A percentile compares a stretch with the other conserved stretches of the same genome.
Conservation (phyloP, 1,140 invertebrate species). For the Atopsyche davidsoni region DNA sequence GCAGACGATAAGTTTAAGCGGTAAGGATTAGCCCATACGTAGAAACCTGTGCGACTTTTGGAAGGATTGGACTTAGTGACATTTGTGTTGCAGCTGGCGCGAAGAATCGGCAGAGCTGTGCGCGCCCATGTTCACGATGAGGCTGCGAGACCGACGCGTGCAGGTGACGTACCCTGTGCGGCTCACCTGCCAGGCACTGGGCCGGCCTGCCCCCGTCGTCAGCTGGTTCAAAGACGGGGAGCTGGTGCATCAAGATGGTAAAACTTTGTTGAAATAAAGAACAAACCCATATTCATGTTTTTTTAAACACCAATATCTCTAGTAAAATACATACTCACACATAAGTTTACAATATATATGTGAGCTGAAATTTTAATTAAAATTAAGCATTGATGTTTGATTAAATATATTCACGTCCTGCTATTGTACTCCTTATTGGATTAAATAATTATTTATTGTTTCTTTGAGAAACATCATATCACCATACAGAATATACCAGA, state of each 20-base stretch:
- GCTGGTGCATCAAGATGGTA: slow-evolving; percentile 51
- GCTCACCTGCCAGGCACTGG: slow-evolving; percentile 79
- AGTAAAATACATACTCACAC: neutral
- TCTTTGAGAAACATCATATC: too few species aligned
- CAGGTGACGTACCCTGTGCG: slow-evolving; percentile 77
- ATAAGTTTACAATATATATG: neutral
- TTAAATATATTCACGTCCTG: too few species aligned
- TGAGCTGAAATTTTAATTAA: slow-evolving; percentile 4
- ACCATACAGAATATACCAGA: too few species aligned
- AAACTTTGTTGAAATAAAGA: slow-evolving; percentile 14
- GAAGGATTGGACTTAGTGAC: neutral
- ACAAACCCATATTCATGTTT: too few species aligned
- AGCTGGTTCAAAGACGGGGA: slow-evolving; percentile 74
- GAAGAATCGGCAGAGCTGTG: slow-evolving; percentile 34
- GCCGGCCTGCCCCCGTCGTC: slow-evolving; percentile 65
- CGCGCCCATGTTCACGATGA: slow-evolving; percentile 82
- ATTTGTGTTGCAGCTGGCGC: slow-evolving; percentile 13
- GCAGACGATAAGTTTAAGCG: slow-evolving; percentile 67
- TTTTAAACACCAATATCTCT: too few species aligned
- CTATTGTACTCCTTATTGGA: too few species aligned
- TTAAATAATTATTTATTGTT: too few species aligned
- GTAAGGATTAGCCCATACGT: slow-evolving; percentile 37
- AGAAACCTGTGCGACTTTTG: too few species aligned
- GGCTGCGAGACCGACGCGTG: slow-evolving; percentile 73
- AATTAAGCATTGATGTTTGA: too few species aligned